Evolutionary conservation across 2,888 invertebrate genomes (phyloP).

Genomic region (Heteromyza rotundicornis): DNA sequence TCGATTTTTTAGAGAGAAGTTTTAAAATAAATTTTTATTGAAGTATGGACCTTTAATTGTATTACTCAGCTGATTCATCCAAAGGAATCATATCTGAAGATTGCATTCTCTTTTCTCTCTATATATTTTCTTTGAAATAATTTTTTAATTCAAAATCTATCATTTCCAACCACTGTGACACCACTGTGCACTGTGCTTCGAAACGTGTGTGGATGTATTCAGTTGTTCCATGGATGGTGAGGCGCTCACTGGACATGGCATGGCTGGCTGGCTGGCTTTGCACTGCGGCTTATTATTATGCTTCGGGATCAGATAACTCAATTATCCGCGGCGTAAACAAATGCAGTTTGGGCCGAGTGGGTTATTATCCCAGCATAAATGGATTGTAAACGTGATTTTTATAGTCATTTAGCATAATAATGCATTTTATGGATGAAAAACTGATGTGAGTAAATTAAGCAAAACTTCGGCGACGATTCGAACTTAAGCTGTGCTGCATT

Average conservation of each 20-base stretch:
- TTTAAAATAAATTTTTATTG: too few relatives aligned
- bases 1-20: too few relatives aligned
- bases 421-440: slow-evolving; percentile 53
- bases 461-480: slow-evolving; percentile 22
- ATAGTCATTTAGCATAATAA: slow-evolving; percentile 62
- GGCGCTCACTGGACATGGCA: too few relatives aligned
- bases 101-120: too few relatives aligned
- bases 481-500: background rate
- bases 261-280: too few relatives aligned
- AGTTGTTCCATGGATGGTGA: too few relatives aligned
- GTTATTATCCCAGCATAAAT: slow-evolving; percentile 59
- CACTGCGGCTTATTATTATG: slow-evolving; percentile 1
- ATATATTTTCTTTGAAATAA: background rate
- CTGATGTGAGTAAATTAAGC: slow-evolving; percentile 38
- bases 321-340: slow-evolving; percentile 60
- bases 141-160: background rate
- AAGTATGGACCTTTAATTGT: too few relatives aligned
- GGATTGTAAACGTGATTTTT: slow-evolving; percentile 62
- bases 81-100: too few relatives aligned
- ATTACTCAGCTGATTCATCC: too few relatives aligned
- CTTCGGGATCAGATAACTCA: slow-evolving; percentile 58
- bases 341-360: slow-evolving; percentile 51
- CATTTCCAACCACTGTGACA: too few relatives aligned
- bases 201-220: too few relatives aligned
- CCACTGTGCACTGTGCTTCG: too few relatives aligned